Evolutionary conservation across 1,140 invertebrate species (phyloP).

Genomic region (Bombus turneri): DNA sequence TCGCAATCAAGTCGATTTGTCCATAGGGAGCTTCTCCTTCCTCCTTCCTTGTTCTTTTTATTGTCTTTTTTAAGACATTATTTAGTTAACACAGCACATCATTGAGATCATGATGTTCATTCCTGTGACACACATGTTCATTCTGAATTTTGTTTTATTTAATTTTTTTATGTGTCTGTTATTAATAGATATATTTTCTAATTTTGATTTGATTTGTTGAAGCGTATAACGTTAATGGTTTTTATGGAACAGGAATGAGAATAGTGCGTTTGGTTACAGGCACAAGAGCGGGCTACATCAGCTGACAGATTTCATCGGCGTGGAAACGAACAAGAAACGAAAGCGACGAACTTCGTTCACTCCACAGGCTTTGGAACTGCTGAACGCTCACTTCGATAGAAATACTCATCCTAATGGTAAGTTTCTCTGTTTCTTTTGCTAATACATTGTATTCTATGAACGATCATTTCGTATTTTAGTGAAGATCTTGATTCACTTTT

Average conservation of each 20-base stretch:
- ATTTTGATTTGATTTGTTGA: not conserved
- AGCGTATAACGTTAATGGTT: no score
- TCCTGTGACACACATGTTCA: not conserved
- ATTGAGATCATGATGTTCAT: not conserved
- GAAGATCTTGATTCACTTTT: no score
- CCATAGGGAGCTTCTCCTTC: not conserved
- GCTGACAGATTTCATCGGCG: slow-evolving; percentile 97
- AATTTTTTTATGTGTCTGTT: no score
- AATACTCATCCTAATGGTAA: slow-evolving; percentile 99
- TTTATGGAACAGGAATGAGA: slow-evolving; percentile 78
- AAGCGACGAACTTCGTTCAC: slow-evolving; percentile 98
- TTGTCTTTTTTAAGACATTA: not conserved
- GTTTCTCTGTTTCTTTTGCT: slow-evolving; percentile 57
- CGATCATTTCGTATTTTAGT: no score
- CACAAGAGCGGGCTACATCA: slow-evolving; percentile 95
- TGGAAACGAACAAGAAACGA: slow-evolving; percentile 97
- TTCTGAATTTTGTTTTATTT: not conserved
- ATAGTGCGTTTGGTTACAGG: slow-evolving; percentile 85
- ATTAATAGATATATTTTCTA: no score
- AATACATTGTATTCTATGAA: no score
- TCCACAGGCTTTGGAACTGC: slow-evolving; percentile 95
- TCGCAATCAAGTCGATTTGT: slow-evolving; percentile 4
- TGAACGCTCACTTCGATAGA: slow-evolving; percentile 97
- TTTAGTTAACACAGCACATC: not conserved
- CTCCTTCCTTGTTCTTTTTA: not conserved